phyloP scores from a whole-genome alignment of 2,888 invertebrate species.

The Amiota mariae region DNA sequence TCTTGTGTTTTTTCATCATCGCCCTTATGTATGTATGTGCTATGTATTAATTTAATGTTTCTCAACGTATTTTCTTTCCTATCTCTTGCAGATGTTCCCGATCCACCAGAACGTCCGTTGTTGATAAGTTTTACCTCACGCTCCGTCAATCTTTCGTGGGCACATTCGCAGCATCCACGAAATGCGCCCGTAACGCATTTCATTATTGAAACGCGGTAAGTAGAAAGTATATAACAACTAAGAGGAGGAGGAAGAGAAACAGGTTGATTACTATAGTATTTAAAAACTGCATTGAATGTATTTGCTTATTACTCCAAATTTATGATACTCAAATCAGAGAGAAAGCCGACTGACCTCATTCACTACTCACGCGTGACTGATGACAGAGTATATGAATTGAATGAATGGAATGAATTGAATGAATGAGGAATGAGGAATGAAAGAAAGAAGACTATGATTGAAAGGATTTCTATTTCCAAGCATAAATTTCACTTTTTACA shows the following conservation, averaged over 20 bases:
- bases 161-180: slow-evolving; percentile 80
- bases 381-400: neutral
- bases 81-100: slow-evolving; percentile 78
- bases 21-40: slow-evolving; percentile 51
- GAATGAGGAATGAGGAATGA: neutral
- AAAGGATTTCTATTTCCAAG: neutral
- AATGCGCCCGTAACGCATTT: slow-evolving; percentile 82
- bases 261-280: neutral
- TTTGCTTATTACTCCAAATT: neutral
- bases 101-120: slow-evolving; percentile 82
- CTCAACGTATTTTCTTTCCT: slow-evolving; percentile 24
- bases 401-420: neutral
- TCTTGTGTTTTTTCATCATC: neutral
- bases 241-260: neutral
- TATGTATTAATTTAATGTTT: slow-evolving; percentile 39
- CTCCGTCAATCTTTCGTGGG: slow-evolving; percentile 84
- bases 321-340: neutral
- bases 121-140: slow-evolving; percentile 83
- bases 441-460: no score
- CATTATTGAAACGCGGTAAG: slow-evolving; percentile 83
- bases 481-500: slow-evolving; percentile 17
- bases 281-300: neutral
- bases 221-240: slow-evolving; percentile 44
- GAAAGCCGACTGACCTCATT: slow-evolving; percentile 7
- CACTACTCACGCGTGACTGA: neutral